Conservation (phyloP, 2,113 vertebrate genomes). For the Xerus inauris region DNA sequence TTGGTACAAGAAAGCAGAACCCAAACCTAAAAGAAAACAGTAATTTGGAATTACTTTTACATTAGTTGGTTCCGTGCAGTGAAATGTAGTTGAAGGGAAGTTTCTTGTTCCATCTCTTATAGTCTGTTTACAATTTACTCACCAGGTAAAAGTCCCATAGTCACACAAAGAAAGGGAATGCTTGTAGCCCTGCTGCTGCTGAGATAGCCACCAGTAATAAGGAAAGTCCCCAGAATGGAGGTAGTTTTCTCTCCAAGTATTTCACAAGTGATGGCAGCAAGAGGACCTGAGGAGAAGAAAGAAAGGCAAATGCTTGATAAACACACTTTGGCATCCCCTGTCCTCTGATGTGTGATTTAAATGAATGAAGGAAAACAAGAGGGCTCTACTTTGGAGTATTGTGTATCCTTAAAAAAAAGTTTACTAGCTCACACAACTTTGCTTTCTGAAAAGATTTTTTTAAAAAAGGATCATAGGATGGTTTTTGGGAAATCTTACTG, state of each 20-base stretch:
- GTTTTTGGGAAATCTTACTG: not conserved
- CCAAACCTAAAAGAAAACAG: constrained; percentile 87
- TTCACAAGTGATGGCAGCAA: constrained; percentile 89
- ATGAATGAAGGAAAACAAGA: not conserved
- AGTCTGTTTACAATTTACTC: constrained; percentile 76
- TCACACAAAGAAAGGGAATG: constrained; percentile 93
- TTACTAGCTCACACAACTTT: not conserved
- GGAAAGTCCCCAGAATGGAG: constrained; percentile 88
- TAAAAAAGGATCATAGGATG: not conserved
- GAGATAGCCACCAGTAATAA: constrained; percentile 91
- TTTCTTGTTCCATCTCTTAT: not conserved
- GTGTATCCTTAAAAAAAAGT: not conserved
- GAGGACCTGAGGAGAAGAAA: constrained; percentile 86
- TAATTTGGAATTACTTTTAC: constrained; percentile 21
- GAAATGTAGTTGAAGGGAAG: not conserved
- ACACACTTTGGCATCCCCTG: not conserved
- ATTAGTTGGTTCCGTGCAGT: not conserved
- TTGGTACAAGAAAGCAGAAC: constrained; percentile 94
- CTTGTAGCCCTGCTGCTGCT: constrained; percentile 91
- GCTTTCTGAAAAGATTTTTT: not conserved
- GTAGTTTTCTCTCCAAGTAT: constrained; percentile 88
- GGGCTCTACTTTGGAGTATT: not conserved
- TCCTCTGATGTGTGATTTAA: not conserved
- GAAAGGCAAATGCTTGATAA: not conserved
- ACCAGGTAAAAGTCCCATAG: constrained; percentile 95